Evolutionary conservation across 2,888 invertebrate genomes (phyloP), one percentile per base, ranked within the genome.

Genomic region (Caenorhabditis sulstoni): DNA sequence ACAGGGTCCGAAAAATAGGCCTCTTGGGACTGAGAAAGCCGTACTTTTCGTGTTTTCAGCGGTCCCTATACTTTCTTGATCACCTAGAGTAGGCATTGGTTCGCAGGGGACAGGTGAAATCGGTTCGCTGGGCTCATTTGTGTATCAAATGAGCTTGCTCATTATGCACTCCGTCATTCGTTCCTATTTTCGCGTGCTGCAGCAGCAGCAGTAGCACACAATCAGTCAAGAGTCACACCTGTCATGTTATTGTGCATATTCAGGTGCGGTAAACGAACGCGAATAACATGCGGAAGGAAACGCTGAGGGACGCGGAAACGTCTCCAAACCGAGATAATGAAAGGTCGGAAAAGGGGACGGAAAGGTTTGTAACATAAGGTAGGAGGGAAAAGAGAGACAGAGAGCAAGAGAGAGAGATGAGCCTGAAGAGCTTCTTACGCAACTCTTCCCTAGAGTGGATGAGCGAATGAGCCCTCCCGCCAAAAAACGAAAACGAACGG

Each of bases 181-280:
- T 52, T n/a, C 41, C 9, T 37, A 37, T 16, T 55, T 49, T 20
- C 49, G 49, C 23, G 52, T 11, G 29, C 61, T 29, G 29, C 29
- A 5, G 29, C 29, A 29, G 29, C 29, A 3, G 29, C 29, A 29
- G 29, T 7, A 3, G 29, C 7, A 29, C 29, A 29, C 29, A 70
- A 70, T 62, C 62, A 61, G 70, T 55, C 59, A 45, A 68, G 70
- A 70, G 61, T 70, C 70, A 55, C 70, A 70, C 70, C 70, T 70
- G 70, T 70, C 70, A 70, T 70, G 70, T 70, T 70, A 62, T 70
- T 70, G 70, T 70, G 68, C 59, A 61, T 61, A 53, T 52, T 52
- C 49, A 39, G 41, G 49, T 68, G 68, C 68, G 70, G 61, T 61
- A 70, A 70, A 35, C n/a, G 53, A 35, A 53, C 35, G 29, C n/a